Percentiles rank a stretch among this genome's conserved stretches.
Conservation (phyloP, 2,888 invertebrate genomes). For the Sipha maydis region DNA sequence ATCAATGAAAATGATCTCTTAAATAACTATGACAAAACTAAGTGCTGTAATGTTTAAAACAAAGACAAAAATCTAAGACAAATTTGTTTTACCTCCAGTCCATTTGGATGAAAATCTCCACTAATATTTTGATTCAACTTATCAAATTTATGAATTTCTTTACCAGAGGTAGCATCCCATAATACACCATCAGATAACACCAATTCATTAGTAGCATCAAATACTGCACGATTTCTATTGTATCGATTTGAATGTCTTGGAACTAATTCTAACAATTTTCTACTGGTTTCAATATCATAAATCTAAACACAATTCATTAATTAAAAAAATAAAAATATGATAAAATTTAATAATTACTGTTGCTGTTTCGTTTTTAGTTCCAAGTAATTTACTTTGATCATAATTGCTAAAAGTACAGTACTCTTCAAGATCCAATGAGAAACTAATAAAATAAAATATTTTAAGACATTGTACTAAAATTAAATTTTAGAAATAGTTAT, state of each 20-base stretch:
- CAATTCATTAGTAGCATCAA: constrained; percentile 91
- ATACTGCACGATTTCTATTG: constrained; percentile 91
- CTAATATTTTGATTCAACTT: constrained; percentile 95
- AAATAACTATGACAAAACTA: no score
- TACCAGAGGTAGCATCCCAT: constrained; percentile 89
- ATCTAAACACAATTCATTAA: constrained; percentile 71
- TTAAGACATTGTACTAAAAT: constrained; percentile 24
- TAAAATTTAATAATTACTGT: constrained; percentile 70
- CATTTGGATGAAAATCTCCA: constrained; percentile 96
- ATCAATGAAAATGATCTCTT: no score
- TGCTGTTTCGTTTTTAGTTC: constrained; percentile 85
- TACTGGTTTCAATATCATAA: constrained; percentile 87
- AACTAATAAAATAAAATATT: constrained; percentile 69
- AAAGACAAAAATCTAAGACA: no score
- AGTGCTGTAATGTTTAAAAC: no score
- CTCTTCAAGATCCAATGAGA: constrained; percentile 83
- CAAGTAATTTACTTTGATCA: constrained; percentile 85
- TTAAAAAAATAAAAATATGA: background rate
- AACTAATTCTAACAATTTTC: constrained; percentile 77
- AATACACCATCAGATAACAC: constrained; percentile 95
- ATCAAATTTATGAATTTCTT: constrained; percentile 95
- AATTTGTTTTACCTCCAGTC: constrained; percentile 77
- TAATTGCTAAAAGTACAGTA: constrained; percentile 92
- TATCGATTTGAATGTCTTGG: constrained; percentile 92
- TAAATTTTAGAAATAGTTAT: constrained; percentile 66